A percentile compares a stretch with the other conserved stretches of the same genome.
Evolutionary conservation across 2,113 vertebrate species (phyloP).

Genomic region (Entelurus aequoreus): DNA sequence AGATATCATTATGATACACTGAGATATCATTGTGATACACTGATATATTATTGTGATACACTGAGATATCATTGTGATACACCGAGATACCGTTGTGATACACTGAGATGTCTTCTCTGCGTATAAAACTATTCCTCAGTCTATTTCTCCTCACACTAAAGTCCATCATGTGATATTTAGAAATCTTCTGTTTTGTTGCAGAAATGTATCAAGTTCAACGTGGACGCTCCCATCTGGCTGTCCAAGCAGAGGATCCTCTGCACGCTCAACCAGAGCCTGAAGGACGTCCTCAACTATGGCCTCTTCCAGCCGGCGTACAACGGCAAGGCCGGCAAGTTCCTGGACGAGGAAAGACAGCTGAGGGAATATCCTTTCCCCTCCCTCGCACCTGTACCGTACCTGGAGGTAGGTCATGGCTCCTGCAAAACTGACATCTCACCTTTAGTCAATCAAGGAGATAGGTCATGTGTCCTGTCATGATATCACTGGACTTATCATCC

Average conservation of each 20-base stretch:
- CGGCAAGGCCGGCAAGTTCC: constrained; percentile 91
- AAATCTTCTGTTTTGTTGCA: constrained; percentile 51
- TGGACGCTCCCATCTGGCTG: constrained; percentile 88
- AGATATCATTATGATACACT: no score
- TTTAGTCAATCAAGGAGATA: no score
- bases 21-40: no score
- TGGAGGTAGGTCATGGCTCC: constrained; percentile 77
- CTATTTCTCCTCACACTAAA: background rate
- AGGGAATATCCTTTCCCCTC: constrained; percentile 89
- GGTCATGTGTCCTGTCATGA: no score
- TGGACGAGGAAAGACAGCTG: constrained; percentile 92
- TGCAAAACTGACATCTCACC: background rate
- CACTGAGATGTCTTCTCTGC: no score
- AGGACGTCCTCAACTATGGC: constrained; percentile 97
- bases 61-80: no score
- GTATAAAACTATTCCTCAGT: background rate
- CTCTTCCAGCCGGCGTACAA: constrained; percentile 93
- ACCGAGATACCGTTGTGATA: no score
- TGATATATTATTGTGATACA: no score
- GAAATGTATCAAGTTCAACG: constrained; percentile 95
- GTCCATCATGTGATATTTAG: constrained; percentile 9
- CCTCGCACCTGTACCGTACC: constrained; percentile 86
- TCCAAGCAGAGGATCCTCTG: constrained; percentile 94
- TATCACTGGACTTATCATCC: no score
- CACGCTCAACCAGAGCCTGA: constrained; percentile 92